phyloP scores from a whole-genome alignment of 2,888 invertebrate species.

The Erebia epiphron region DNA sequence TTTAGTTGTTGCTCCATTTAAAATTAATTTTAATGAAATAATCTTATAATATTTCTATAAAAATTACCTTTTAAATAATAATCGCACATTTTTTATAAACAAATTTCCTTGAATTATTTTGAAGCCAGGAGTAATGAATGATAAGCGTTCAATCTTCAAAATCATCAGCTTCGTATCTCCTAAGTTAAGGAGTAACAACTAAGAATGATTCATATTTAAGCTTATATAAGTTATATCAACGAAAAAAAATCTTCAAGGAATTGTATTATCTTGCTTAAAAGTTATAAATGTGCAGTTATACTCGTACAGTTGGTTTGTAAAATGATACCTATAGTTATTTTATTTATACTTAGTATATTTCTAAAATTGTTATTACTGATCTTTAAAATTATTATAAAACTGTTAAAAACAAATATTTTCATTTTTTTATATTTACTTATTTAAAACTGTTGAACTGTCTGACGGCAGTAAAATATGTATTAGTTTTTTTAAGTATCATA shows the following conservation, averaged over 20 bases:
- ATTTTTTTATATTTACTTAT: no score
- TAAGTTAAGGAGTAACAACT: not conserved
- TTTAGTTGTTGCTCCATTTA: not conserved
- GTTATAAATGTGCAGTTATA: not conserved
- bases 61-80: not conserved
- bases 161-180: no score
- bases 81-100: not conserved
- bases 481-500: no score
- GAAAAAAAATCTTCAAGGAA: conserved; percentile 48
- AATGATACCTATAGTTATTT: not conserved
- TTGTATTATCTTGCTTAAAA: conserved; percentile 39
- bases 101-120: not conserved
- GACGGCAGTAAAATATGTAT: no score
- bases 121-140: not conserved
- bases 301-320: not conserved
- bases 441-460: no score
- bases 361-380: not conserved
- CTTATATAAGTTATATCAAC: not conserved
- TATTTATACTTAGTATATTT: not conserved
- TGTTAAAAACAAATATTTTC: no score
- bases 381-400: not conserved
- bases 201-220: not conserved
- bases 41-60: not conserved
- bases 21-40: not conserved
- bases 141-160: not conserved